phyloP scores from a whole-genome alignment of 2,888 invertebrate species.

The Mesoligia furuncula region DNA sequence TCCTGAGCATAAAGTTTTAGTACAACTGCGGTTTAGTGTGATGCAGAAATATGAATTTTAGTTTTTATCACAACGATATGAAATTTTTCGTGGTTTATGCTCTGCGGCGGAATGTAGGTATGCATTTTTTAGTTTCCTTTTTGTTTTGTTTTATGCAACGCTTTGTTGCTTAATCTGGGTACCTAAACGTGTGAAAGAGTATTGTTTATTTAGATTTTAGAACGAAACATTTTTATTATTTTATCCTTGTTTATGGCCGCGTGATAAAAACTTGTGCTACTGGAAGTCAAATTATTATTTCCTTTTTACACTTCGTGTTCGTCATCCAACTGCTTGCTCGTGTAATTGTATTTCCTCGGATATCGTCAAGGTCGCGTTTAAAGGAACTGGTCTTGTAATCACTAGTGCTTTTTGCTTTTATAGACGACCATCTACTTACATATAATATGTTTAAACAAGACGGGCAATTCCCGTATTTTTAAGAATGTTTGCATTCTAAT shows the following conservation, averaged over 20 bases:
- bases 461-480: too few relatives aligned
- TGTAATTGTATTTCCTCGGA: slow-evolving; percentile 15
- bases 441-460: background rate
- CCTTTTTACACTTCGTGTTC: slow-evolving; percentile 2
- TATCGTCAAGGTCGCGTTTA: slow-evolving; percentile 15
- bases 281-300: background rate
- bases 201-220: slow-evolving; percentile 11
- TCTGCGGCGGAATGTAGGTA: slow-evolving; percentile 37
- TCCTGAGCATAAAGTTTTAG: slow-evolving; percentile 75
- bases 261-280: background rate
- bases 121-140: slow-evolving; percentile 40
- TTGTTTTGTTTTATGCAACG: slow-evolving; percentile 34
- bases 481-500: background rate
- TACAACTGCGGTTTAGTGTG: slow-evolving; percentile 70
- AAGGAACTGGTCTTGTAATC: slow-evolving; percentile 8
- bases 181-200: slow-evolving; percentile 4
- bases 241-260: background rate
- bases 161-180: slow-evolving; percentile 34
- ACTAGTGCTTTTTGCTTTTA: background rate
- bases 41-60: slow-evolving; percentile 79
- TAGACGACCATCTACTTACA: background rate
- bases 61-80: slow-evolving; percentile 77
- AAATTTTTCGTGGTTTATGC: slow-evolving; percentile 65
- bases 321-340: background rate
- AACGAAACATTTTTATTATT: background rate